phyloP scores from a whole-genome alignment of 1,140 invertebrate genomes.

The Brachionus koreanus region DNA sequence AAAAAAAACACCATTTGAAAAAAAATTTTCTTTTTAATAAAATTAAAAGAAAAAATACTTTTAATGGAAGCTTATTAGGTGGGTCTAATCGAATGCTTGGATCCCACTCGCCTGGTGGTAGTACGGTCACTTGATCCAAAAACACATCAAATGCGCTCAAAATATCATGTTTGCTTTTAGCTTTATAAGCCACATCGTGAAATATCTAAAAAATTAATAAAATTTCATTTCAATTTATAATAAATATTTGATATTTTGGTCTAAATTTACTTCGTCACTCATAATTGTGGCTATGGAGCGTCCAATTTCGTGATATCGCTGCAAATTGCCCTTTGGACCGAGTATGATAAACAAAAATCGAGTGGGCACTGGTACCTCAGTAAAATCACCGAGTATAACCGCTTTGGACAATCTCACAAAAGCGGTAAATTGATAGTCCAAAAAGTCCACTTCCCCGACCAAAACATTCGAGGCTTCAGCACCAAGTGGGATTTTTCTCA shows the following conservation, averaged over 20 bases:
- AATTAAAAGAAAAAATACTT: too few relatives aligned
- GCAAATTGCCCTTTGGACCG: constrained; percentile 74
- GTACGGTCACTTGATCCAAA: constrained; percentile 85
- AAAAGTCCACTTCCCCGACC: constrained; percentile 93
- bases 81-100: constrained; percentile 95
- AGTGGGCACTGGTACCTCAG: constrained; percentile 82
- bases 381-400: constrained; percentile 40
- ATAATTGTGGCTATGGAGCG: constrained; percentile 90
- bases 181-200: constrained; percentile 84
- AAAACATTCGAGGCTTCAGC: constrained; percentile 95
- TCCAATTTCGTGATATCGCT: constrained; percentile 90
- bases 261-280: constrained; percentile 72
- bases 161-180: constrained; percentile 62
- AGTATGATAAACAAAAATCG: constrained; percentile 90
- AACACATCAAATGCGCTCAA: constrained; percentile 86
- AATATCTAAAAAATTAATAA: constrained; percentile 75
- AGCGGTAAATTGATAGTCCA: constrained; percentile 77
- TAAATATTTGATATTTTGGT: too few relatives aligned
- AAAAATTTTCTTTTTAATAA: too few relatives aligned
- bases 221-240: too few relatives aligned
- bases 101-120: constrained; percentile 95
- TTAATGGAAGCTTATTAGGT: constrained; percentile 83
- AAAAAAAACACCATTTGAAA: too few relatives aligned
- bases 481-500: constrained; percentile 92
- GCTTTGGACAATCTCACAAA: constrained; percentile 86